Evolutionary conservation across 2,113 vertebrate genomes (phyloP).

Genomic region (Junco hyemalis): DNA sequence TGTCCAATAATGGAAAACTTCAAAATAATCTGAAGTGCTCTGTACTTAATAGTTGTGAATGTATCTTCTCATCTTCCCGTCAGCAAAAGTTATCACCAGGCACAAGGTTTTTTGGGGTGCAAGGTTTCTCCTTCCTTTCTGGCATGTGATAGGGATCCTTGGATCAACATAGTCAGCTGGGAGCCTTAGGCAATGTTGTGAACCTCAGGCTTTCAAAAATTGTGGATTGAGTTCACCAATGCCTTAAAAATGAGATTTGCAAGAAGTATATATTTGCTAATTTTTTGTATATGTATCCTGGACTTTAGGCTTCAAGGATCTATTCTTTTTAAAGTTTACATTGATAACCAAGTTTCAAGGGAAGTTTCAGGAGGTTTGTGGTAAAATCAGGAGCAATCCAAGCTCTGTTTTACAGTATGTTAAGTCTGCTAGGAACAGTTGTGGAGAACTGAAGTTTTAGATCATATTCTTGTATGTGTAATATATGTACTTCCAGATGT

Average conservation of each 20-base stretch:
- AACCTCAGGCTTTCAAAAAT: background rate
- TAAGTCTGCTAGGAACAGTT: background rate
- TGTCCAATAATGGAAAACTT: background rate
- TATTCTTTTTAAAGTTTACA: background rate
- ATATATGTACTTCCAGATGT: constrained; percentile 5
- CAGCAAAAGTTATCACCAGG: background rate
- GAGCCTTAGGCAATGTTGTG: background rate
- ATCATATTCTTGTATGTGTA: background rate
- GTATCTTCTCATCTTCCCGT: background rate
- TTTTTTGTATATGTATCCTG: background rate
- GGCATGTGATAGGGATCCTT: background rate
- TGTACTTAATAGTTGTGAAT: background rate
- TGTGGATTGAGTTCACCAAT: background rate
- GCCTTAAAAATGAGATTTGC: background rate
- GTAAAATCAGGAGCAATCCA: background rate
- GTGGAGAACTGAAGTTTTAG: background rate
- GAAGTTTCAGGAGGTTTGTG: background rate
- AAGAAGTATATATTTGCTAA: background rate
- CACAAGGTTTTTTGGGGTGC: background rate
- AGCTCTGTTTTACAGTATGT: background rate
- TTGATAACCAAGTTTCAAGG: background rate
- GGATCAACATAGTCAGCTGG: background rate
- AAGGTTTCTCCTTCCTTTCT: background rate
- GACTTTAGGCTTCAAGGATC: background rate
- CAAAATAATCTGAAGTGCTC: background rate